Base-by-base conservation (phyloP, 2,113 vertebrate species). In the Daboia siamensis region DNA sequence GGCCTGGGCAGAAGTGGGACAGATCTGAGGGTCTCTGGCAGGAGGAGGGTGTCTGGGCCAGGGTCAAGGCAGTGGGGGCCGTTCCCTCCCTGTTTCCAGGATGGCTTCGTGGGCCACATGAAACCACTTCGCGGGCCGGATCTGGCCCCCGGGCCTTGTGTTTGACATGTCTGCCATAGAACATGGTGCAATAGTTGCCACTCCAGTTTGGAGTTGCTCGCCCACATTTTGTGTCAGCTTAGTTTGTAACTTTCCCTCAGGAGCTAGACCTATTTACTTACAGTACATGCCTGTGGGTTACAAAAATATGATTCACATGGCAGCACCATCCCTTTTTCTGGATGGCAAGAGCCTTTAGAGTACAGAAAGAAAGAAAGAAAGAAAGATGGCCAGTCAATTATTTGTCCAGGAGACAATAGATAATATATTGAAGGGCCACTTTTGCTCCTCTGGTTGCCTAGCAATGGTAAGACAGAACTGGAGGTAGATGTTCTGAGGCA, bases 401-500 rank as follows among this genome's bases (percentile, higher is more conserved):
- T 56, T 64, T 90, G 6, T 39, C 46, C 80, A 64, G 74, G 46
- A 54, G 56, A 90, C 46, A 93, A 54, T 13, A 44, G 23, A 57
- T 13, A 54, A 8, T 23, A 86, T 17, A 13, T 39, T 6, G 3
- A 46, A 64, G 17, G 85, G 3, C 29, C 85, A 0, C 0, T 46
- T 87, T 33, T 69, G 33, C 23, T 5, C 8, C 46, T 51, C 87
- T 84, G 90, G 61, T 13, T 15, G 61, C 74, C 33, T 91, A 91
- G 39, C 86, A 74, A 29, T 91, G 51, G 46, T 29, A 93, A 56
- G 23, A 92, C 55, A 55, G 44, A 90, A 85, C 93, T 93, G 92
- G 44, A 90, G 92, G 92, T 44, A 91, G 57, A 95, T 94, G 46
- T 86, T 88, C 44, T 54, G 23, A 93, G 74, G n/a, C 61, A 87